phyloP scores from a whole-genome alignment of 2,888 invertebrate species.

The Caenorhabditis uteleia region DNA sequence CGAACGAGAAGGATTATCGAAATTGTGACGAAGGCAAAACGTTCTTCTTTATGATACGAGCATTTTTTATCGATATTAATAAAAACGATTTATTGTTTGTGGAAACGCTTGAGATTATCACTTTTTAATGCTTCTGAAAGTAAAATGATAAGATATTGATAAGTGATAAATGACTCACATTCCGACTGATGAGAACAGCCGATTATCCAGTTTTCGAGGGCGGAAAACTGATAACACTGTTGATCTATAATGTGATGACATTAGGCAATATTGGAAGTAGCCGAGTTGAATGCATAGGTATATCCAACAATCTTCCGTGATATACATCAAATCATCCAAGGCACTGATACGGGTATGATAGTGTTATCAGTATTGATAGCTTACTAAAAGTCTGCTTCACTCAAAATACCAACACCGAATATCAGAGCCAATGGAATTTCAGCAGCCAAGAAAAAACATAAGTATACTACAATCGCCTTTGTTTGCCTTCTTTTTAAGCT shows the following conservation, averaged over 20 bases:
- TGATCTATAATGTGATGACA: conserved; percentile 3
- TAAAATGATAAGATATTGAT: too few species aligned
- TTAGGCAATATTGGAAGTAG: conserved; percentile 1
- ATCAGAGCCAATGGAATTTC: conserved; percentile 6
- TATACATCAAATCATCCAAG: conserved; percentile 4
- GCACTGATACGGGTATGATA: too few species aligned
- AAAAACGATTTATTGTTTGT: too few species aligned
- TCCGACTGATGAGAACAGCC: too few species aligned
- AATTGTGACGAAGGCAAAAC: too few species aligned
- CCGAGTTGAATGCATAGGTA: not conserved
- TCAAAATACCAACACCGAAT: conserved; percentile 4
- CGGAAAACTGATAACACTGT: not conserved
- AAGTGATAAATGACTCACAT: too few species aligned
- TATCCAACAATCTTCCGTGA: conserved; percentile 3
- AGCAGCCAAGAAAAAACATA: conserved; percentile 1
- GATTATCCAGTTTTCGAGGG: not conserved
- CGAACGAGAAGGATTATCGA: too few species aligned
- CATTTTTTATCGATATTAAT: too few species aligned
- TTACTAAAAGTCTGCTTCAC: conserved; percentile 8
- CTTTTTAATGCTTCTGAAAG: too few species aligned
- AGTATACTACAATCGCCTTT: not conserved
- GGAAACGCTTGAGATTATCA: too few species aligned
- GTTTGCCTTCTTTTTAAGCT: not conserved
- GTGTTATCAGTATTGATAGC: too few species aligned
- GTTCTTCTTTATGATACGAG: too few species aligned